Evolutionary conservation across 2,888 invertebrate genomes (phyloP), one percentile per base, ranked within the genome.

Genomic region (Apodemia duryi): DNA sequence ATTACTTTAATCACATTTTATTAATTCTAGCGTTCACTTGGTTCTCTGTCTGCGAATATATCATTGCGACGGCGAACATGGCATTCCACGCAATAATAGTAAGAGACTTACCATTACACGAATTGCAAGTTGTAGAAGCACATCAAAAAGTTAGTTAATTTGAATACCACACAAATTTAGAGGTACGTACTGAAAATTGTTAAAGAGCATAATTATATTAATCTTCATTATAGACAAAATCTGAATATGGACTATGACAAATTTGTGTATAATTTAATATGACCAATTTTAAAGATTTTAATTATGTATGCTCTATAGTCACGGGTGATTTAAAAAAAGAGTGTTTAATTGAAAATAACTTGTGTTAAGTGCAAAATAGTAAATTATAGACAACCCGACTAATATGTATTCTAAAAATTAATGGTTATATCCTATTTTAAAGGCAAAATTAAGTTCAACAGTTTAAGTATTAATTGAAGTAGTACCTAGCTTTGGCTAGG

Each of bases 21-120:
- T 35, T 66, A 29, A 54, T 93, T 93, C 72, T 93, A 98, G 98
- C 98, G 62, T 98, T 98, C 90, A 98, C 97, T 82, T 96, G 96
- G 95, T 98, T 98, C 92, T 97, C 98, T 1, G 93, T 97, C 67
- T 98, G 97, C 85, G 98, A 98, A 87, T 98, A 98, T 85, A 93
- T 97, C 79, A 95, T 98, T 78, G 98, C 98, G 66, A 95, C 96
- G 65, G 95, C 97, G 72, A 98, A 98, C 86, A 98, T 98, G 97
- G 95, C 95, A 67, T 98, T 97, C 90, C 98, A 98, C 81, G 94
- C 97, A 71, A 95, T 97, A 52, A 96, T 97, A 65, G 95, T 97
- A 68, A 93, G 95, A 79, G 98, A 98, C 86, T 96, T 98, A 83
- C 96, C 97, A 13, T 94, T 94, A 62, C 97, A 97, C 83, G 94